phyloP scores from a whole-genome alignment of 37 sponge, comb jelly and placozoan species.

The Chondrilla cf. caribensis region DNA sequence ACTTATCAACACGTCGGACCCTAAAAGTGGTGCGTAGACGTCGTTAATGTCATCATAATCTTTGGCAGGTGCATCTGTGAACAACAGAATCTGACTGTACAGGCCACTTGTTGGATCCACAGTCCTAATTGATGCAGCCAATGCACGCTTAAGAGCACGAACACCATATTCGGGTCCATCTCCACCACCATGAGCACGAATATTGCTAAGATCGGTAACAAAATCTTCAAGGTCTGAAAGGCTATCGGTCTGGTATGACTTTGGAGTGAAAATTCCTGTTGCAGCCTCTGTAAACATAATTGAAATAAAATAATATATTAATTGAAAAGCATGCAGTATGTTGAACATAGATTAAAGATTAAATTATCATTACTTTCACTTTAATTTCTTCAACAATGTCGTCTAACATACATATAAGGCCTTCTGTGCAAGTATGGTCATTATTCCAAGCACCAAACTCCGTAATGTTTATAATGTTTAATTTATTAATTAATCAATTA shows the following conservation, averaged over 20 bases:
- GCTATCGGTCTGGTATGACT: neutral
- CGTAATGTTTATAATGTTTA: no score
- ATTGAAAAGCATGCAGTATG: no score
- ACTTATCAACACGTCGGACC: neutral
- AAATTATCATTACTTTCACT: no score
- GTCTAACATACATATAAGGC: no score
- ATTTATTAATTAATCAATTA: no score
- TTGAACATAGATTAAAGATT: no score
- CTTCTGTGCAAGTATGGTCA: no score
- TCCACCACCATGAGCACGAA: neutral
- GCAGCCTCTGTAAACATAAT: neutral
- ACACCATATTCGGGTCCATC: conserved; percentile 17
- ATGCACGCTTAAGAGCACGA: neutral
- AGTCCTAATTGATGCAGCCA: neutral
- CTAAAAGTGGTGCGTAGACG: no score
- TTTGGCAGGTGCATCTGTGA: conserved; percentile 19
- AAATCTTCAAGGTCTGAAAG: neutral
- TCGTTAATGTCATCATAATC: neutral
- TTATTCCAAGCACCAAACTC: no score
- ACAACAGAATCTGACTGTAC: neutral
- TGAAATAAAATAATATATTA: neutral
- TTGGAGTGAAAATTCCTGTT: conserved; percentile 7
- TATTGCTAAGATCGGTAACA: neutral
- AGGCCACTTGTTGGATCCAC: neutral
- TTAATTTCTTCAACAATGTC: no score